Evolutionary conservation across 2,888 invertebrate genomes (phyloP), one percentile per base, ranked within the genome.

Genomic region (Smittia sp.): DNA sequence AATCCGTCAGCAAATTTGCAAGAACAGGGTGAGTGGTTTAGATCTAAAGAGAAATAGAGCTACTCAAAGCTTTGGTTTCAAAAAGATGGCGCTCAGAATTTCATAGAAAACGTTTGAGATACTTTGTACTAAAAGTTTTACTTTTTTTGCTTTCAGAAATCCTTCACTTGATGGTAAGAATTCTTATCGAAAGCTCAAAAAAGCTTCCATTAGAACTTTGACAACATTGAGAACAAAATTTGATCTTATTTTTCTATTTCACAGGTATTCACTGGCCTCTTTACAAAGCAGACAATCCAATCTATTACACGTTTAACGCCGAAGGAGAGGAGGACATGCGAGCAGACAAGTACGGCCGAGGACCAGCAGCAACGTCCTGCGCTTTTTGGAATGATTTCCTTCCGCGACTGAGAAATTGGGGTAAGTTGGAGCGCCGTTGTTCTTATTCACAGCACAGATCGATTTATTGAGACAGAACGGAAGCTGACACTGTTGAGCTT

Each of bases 331-430:
- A 89, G 75, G 83, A 85, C 75, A 86, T 82, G 72, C 81, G 81
- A 77, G 85, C 84, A 0, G 87, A 87, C 7, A 87, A 87, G 13
- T 83, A 86, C 1, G 87, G 86, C 7, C 83, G 87, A 1, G 92
- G 95, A 74, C 91, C 94, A 11, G 84, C 96, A 79, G 89, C 95
- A 78, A 87, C 91, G 67, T 89, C 94, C 66, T 98, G 98, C 83
- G 93, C 95, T 73, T 98, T 98, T 84, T 98, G 98, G 98, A 95
- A 95, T 80, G 91, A 94, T 78, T 96, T 96, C 84, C 86, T 98
- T 80, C 96, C 96, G 75, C 90, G 92, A 82, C 89, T 98, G 77
- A 87, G 89, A 82, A 90, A 90, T 85, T 86, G 87, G 81, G 54
- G 72, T 72, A 39, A 72, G 62, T 62, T 52, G 52, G 4, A 15